A percentile compares a stretch with the other conserved stretches of the same genome.
These are phyloP conservation scores for Mythimna albipuncta DNA, from an alignment of 2,888 invertebrate species.

Conservation along the genomic window DNA sequence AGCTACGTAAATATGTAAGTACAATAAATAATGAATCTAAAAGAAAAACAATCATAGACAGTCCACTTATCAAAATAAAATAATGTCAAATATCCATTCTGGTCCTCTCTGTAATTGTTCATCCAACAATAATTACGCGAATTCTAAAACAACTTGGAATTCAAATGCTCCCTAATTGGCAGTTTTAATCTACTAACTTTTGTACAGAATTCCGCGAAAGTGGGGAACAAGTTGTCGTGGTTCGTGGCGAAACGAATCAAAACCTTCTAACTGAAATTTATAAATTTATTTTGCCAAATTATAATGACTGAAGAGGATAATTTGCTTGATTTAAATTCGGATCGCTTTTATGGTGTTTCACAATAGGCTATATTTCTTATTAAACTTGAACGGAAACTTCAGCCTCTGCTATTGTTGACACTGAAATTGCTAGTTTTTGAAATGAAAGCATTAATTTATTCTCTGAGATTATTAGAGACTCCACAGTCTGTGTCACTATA, in stretches of 20 bases:
- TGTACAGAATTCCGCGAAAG: constrained; percentile 87
- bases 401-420: constrained; percentile 35
- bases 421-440: constrained; percentile 49
- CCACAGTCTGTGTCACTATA: neutral
- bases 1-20: neutral
- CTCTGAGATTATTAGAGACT: constrained; percentile 5
- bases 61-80: constrained; percentile 68
- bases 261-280: constrained; percentile 85
- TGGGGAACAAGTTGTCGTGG: constrained; percentile 88
- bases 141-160: constrained; percentile 89
- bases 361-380: constrained; percentile 67
- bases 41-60: constrained; percentile 20
- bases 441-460: constrained; percentile 41
- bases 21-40: constrained; percentile 5
- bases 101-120: constrained; percentile 83
- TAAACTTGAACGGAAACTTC: constrained; percentile 57
- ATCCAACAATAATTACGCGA: constrained; percentile 88
- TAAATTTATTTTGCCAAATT: constrained; percentile 85
- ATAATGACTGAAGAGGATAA: constrained; percentile 79
- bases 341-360: constrained; percentile 73
- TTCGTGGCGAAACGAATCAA: constrained; percentile 86
- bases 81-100: constrained; percentile 79
- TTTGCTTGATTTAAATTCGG: constrained; percentile 79
- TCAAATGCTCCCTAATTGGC: constrained; percentile 89
- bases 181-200: constrained; percentile 90